Evolutionary conservation across 2,113 vertebrate genomes (phyloP), one percentile per base, ranked within the genome.

Genomic region (Hippolais icterina): DNA sequence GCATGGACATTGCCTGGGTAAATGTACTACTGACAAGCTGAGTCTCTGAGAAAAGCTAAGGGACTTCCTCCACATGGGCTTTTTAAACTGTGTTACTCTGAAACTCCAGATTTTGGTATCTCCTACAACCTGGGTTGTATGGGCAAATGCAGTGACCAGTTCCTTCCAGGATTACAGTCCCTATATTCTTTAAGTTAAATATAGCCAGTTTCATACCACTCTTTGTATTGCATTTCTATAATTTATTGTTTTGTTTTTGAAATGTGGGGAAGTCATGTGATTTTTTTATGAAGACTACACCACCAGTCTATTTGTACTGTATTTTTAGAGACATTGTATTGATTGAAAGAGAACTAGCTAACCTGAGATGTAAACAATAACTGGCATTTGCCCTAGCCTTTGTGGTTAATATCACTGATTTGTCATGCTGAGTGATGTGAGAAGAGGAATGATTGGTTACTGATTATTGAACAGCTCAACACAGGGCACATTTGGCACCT

Each of bases 391-490:
- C 94, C 94, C 97, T 98, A 98, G 97, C 97, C 97, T 84, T 61
- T 98, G 97, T 97, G 97, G 95, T 91, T 98, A 97, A 97, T 97
- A 98, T 97, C 95, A 97, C 97, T 96, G 97, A 97, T 98, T 97
- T 97, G 97, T 98, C 97, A 98, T 92, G 83, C 89, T 96, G 97
- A 97, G 94, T 97, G 95, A 96, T 80, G 93, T 95, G 97, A 93
- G 77, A 96, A 97, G 90, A 97, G 94, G 93, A 97, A 96, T 93
- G 74, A 98, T 98, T 96, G 97, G 96, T 97, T 96, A 95, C 89
- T 98, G 97, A 97, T 98, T 97, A 98, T 98, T 97, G 97, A 98
- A 79, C 82, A 85, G 91, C 96, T 98, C 98, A 97, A 97, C 95
- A 64, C 80, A 90, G 95, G 96, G 94, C 96, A 97, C 97, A 96